phyloP scores from a whole-genome alignment of 2,797 vertebrate genomes.

The Ibycter americanus region DNA sequence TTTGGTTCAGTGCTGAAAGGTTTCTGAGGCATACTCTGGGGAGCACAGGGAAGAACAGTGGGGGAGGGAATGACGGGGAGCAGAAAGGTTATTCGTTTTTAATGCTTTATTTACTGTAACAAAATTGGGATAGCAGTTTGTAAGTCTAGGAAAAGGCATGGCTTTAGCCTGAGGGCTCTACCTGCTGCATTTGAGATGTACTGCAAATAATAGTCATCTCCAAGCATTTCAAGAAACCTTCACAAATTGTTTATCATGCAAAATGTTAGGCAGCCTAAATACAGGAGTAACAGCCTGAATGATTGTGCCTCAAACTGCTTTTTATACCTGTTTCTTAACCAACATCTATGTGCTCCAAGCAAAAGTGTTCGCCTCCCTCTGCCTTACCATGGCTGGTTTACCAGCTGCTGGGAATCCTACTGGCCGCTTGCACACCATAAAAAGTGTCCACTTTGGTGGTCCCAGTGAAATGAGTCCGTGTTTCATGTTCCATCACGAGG shows the following conservation, averaged over 20 bases:
- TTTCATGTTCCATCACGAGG: accelerated
- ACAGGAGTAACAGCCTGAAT: neutral
- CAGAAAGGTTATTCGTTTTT: neutral
- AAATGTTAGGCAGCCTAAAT: neutral
- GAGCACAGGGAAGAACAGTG: neutral
- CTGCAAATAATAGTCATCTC: neutral
- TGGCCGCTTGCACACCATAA: neutral
- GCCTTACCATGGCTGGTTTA: neutral
- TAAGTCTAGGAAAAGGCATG: neutral
- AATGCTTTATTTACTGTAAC: neutral
- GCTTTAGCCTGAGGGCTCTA: slow-evolving; percentile 29
- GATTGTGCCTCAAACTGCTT: neutral
- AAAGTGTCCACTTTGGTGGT: neutral
- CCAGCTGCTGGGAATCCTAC: neutral
- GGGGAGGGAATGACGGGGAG: neutral
- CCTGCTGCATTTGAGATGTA: neutral
- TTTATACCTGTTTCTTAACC: neutral
- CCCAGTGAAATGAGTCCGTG: neutral
- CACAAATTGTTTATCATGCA: neutral
- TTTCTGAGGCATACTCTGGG: neutral
- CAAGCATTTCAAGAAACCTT: neutral
- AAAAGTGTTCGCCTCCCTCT: neutral
- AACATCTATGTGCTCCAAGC: neutral
- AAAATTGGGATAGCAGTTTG: slow-evolving; percentile 11
- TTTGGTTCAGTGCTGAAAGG: neutral